Evolutionary conservation across 2,797 vertebrate species (phyloP).

Genomic region (Artibeus jamaicensis): DNA sequence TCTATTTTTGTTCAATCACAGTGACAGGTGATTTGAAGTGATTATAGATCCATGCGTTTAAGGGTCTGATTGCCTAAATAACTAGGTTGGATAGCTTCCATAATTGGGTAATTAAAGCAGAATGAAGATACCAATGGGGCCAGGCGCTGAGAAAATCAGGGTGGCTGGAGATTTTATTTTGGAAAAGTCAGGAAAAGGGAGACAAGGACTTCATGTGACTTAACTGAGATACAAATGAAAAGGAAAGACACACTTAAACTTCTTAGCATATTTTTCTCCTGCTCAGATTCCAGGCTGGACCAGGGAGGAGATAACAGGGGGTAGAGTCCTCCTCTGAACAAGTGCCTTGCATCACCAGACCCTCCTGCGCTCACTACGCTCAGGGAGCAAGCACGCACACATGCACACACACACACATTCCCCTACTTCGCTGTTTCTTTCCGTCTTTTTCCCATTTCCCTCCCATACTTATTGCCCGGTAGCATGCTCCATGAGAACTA

Average conservation of each 20-base stretch:
- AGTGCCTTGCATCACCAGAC: not conserved
- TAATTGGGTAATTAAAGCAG: slow-evolving; percentile 74
- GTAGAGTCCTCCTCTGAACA: not conserved
- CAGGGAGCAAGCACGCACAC: not conserved
- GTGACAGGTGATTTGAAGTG: slow-evolving; percentile 70
- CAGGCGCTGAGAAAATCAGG: slow-evolving; percentile 40
- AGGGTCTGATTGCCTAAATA: slow-evolving; percentile 73
- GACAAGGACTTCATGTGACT: not conserved
- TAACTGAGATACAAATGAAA: not conserved
- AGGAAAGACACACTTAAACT: not conserved
- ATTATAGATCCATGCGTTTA: slow-evolving; percentile 74
- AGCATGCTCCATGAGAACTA: not conserved
- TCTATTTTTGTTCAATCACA: slow-evolving; percentile 46
- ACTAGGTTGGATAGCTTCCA: slow-evolving; percentile 67
- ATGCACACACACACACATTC: not conserved
- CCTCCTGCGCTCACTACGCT: fast-evolving
- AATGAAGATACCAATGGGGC: slow-evolving; percentile 49
- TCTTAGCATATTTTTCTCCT: not conserved
- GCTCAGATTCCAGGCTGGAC: not conserved
- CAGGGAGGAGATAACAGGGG: not conserved
- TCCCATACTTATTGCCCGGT: not conserved
- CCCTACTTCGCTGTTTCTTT: not conserved
- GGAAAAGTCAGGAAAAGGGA: not conserved
- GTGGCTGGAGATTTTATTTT: slow-evolving; percentile 32
- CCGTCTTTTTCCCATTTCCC: not conserved